These are phyloP conservation scores for Bos indicus DNA, from an alignment of 2,113 vertebrate genomes.

Conservation along the genomic window DNA sequence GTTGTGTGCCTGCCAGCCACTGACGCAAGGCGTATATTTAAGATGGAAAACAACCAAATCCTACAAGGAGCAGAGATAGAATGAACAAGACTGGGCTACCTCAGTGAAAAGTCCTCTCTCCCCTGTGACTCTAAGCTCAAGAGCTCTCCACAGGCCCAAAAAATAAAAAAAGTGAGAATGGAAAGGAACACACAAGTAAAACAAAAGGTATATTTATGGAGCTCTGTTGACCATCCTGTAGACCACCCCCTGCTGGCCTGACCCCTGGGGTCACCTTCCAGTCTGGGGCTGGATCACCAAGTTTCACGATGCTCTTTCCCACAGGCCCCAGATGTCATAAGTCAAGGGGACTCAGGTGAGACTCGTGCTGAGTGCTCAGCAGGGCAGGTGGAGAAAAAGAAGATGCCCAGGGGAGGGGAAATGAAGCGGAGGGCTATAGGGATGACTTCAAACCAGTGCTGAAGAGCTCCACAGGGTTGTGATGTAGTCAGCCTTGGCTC, in stretches of 20 bases:
- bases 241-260: neutral
- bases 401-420: neutral
- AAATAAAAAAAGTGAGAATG: neutral
- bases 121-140: slow-evolving; percentile 56
- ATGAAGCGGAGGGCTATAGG: neutral
- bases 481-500: neutral
- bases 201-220: slow-evolving; percentile 19
- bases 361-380: neutral
- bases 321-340: neutral
- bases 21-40: slow-evolving; percentile 57
- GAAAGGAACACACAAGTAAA: slow-evolving; percentile 46
- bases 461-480: neutral
- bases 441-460: neutral
- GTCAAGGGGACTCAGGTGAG: neutral
- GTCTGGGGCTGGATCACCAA: neutral
- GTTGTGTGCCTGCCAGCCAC: slow-evolving; percentile 53
- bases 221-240: neutral
- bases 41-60: slow-evolving; percentile 65
- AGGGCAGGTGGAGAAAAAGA: neutral
- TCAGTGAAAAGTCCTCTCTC: slow-evolving; percentile 46
- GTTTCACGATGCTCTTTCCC: neutral
- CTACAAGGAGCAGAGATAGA: slow-evolving; percentile 35
- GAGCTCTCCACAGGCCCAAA: slow-evolving; percentile 35
- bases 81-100: slow-evolving; percentile 20
- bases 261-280: neutral